These are phyloP conservation scores for Hirtodrosophila histrioides DNA, from an alignment of 2,888 invertebrate genomes.

Conservation along the genomic window DNA sequence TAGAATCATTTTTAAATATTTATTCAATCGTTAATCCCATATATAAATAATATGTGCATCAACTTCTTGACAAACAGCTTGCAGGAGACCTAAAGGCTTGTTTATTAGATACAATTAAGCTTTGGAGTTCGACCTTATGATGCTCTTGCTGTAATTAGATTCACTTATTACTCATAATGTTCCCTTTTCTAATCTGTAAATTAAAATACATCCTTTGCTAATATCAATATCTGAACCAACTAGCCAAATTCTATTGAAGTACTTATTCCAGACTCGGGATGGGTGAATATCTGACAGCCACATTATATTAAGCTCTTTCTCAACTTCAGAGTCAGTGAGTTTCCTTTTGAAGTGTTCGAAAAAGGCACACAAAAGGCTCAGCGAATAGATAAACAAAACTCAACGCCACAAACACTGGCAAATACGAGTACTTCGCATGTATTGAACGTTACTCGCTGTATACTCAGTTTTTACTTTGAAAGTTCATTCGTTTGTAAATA, in stretches of 20 bases:
- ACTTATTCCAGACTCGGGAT: not conserved
- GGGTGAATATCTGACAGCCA: conserved; percentile 6
- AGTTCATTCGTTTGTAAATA: conserved; percentile 78
- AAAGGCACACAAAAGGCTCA: conserved; percentile 47
- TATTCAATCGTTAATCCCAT: too few relatives aligned
- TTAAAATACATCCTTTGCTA: not conserved
- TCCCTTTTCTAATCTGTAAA: too few relatives aligned
- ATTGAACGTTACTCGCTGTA: conserved; percentile 3
- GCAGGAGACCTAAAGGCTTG: too few relatives aligned
- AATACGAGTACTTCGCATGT: conserved; percentile 26
- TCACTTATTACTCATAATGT: too few relatives aligned
- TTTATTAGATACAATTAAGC: too few relatives aligned
- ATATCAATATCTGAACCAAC: not conserved
- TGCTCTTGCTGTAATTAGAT: too few relatives aligned
- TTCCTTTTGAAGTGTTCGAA: conserved; percentile 52
- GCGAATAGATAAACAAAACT: conserved; percentile 55
- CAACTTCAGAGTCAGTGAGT: conserved; percentile 50
- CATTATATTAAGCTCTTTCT: conserved; percentile 39
- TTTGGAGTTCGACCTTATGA: too few relatives aligned
- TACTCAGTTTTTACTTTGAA: conserved; percentile 47
- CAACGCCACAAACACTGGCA: conserved; percentile 57
- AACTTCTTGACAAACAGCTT: too few relatives aligned
- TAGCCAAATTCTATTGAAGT: conserved; percentile 13
- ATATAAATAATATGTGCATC: too few relatives aligned
- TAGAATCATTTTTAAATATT: too few relatives aligned